phyloP scores from a whole-genome alignment of 2,888 invertebrate genomes.

The Carabus problematicus region DNA sequence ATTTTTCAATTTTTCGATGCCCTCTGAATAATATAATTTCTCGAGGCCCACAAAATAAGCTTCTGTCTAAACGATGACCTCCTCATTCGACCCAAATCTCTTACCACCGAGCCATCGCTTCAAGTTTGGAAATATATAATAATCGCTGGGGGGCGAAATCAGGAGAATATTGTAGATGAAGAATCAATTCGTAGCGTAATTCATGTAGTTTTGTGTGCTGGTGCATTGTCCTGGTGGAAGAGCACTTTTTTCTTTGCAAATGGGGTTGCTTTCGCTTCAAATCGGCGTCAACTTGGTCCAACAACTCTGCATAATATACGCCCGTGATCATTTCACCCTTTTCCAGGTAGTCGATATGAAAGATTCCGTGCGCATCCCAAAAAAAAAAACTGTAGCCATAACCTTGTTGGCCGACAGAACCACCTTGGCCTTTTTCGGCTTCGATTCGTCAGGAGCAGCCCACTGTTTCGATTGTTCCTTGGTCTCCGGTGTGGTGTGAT shows the following conservation, averaged over 20 bases:
- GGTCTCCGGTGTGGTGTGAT: conserved; percentile 46
- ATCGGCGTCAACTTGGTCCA: conserved; percentile 40
- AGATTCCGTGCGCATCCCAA: conserved; percentile 51
- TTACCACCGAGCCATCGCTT: not conserved
- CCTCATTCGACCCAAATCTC: no score
- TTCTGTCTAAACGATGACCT: no score
- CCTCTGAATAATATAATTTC: no score
- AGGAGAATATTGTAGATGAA: conserved; percentile 1
- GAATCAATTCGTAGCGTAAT: no score
- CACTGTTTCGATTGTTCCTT: conserved; percentile 41
- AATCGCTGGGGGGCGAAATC: conserved; percentile 15
- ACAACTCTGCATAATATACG: conserved; percentile 46
- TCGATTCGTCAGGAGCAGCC: not conserved
- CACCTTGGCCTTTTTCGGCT: conserved; percentile 48
- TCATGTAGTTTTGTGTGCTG: no score
- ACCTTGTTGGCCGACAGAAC: conserved; percentile 49
- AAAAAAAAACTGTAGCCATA: conserved; percentile 52
- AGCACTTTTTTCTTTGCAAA: conserved; percentile 19
- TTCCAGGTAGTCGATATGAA: conserved; percentile 51
- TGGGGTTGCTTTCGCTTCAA: conserved; percentile 3
- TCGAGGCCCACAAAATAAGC: no score
- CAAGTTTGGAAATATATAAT: conserved; percentile 1
- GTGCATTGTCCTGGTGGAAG: no score
- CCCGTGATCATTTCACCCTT: conserved; percentile 50
- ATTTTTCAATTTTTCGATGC: no score